Evolutionary conservation across 2,113 vertebrate species (phyloP).

Genomic region (Oreocharis arfaki): DNA sequence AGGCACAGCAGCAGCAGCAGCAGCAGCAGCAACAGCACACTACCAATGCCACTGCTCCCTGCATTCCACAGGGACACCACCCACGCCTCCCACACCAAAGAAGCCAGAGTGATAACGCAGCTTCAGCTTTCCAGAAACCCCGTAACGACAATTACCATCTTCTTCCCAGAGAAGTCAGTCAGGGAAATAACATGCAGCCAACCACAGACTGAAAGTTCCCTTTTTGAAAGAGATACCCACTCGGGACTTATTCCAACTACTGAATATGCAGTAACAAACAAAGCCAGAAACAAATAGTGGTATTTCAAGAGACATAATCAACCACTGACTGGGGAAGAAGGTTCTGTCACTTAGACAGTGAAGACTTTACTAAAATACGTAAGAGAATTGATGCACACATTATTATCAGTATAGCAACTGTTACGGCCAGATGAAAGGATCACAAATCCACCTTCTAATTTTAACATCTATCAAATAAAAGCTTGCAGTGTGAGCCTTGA

Average conservation of each 20-base stretch:
- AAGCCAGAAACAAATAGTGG: not conserved
- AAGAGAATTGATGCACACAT: fast-evolving
- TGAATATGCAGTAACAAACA: not conserved
- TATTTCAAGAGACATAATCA: not conserved
- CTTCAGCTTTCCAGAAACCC: not conserved
- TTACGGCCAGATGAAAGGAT: not conserved
- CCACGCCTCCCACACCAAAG: not conserved
- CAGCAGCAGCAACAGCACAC: not conserved
- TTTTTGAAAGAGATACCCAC: not conserved
- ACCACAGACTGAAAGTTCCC: not conserved
- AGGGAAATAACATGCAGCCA: not conserved
- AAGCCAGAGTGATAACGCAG: fast-evolving
- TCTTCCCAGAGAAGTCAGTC: not conserved
- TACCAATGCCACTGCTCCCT: not conserved
- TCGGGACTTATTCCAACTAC: fast-evolving
- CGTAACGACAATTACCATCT: not conserved
- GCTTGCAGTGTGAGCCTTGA: not conserved
- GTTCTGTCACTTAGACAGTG: not conserved
- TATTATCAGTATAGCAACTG: not conserved
- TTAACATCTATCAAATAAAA: not conserved
- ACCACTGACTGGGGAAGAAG: not conserved
- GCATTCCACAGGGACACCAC: not conserved
- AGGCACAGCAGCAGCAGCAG: not conserved
- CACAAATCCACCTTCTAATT: not conserved
- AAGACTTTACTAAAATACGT: not conserved